Evolutionary conservation across 2,888 invertebrate genomes (phyloP).

Genomic region (Hesperia comma): DNA sequence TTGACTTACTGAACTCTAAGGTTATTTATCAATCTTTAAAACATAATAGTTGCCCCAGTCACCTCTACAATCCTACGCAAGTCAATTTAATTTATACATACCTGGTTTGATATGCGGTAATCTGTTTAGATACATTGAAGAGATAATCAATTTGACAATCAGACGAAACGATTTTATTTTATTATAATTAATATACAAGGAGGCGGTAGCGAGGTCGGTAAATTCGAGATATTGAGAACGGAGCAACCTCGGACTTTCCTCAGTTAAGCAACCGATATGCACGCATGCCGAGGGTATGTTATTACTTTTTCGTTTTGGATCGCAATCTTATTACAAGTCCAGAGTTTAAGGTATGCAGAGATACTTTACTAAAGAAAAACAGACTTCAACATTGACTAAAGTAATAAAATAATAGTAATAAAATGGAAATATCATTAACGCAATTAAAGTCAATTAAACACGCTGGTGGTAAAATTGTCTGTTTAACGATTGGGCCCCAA

Average conservation of each 20-base stretch:
- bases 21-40: too few relatives aligned
- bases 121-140: not conserved
- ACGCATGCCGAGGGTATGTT: constrained; percentile 64
- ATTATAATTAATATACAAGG: constrained; percentile 25
- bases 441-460: too few relatives aligned
- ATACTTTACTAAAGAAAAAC: too few relatives aligned
- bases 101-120: not conserved
- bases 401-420: too few relatives aligned
- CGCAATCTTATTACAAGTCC: constrained; percentile 10
- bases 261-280: constrained; percentile 64
- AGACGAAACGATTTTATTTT: constrained; percentile 51
- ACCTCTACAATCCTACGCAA: not conserved
- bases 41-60: not conserved
- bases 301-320: constrained; percentile 76
- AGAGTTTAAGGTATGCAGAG: not conserved
- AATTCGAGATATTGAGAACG: constrained; percentile 77
- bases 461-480: too few relatives aligned
- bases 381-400: too few relatives aligned
- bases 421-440: too few relatives aligned
- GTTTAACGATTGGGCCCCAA: too few relatives aligned
- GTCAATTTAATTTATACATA: not conserved
- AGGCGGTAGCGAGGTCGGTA: constrained; percentile 70
- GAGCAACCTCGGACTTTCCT: constrained; percentile 64
- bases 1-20: too few relatives aligned
- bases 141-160: constrained; percentile 50